Evolutionary conservation across 2,888 invertebrate genomes (phyloP), one percentile per base, ranked within the genome.

Genomic region (Eumacrocentrus americanus): DNA sequence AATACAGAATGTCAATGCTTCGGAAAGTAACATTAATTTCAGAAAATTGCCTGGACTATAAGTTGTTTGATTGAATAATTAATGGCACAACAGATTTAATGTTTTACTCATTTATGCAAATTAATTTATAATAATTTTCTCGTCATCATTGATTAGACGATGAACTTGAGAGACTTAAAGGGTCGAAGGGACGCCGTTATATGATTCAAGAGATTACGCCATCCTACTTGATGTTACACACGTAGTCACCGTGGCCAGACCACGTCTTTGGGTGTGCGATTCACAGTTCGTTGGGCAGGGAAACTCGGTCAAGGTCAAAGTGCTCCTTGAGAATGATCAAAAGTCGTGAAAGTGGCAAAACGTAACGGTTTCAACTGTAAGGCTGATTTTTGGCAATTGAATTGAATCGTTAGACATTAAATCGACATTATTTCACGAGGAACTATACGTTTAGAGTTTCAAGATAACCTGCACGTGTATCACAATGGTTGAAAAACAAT

Each of bases 401-500:
- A 14, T 11, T 38, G 12, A 14, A 38, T n/a, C 16, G 12, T 38
- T 2, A n/a, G 3, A 38, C 6, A n/a, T 12, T 38, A n/a, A 38
- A 14, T 11, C 5, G 7, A n/a, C 2, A 38, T 20, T 44, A 11
- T 44, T 9, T 20, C 11, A 16, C 29, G 29, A 29, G 9, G 4
- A 29, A 29, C 9, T 29, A 4, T 9, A 6, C 29, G 29, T 29
- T 29, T 4, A 6, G 9, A 29, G 9, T 6, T 29, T 29, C 29
- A 29, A 38, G 12, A n/a, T n/a, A n/a, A n/a, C n/a, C n/a, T 48
- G 29, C 20, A 50, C 50, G 40, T 52, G 44, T 29, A 16, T 22
- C 6, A 65, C 55, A 56, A 67, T 74, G 73, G 70, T 66, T 52
- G 71, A 69, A 34, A 68, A 64, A 61, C 61, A 69, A 58, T 64